Percentiles rank a stretch among this genome's conserved stretches.
Conservation (phyloP, 2,113 vertebrate species). For the Poecilia latipinna region DNA sequence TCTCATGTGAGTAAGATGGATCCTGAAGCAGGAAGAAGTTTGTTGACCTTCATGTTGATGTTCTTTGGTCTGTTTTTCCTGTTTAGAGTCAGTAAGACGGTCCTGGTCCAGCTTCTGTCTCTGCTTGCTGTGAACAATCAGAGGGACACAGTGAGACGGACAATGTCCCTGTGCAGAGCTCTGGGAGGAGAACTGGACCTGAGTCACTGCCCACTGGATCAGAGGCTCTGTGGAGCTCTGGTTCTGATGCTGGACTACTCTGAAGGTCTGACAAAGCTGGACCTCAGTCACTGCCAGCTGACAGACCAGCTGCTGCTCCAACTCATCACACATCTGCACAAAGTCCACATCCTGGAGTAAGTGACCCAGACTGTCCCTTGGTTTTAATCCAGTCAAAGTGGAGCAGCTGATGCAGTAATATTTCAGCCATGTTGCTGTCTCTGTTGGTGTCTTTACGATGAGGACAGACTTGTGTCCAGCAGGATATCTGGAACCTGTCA, state of each 20-base stretch:
- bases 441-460: background rate
- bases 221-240: constrained; percentile 13
- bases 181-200: constrained; percentile 40
- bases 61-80: background rate
- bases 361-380: background rate
- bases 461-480: background rate
- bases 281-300: constrained; percentile 53
- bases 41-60: background rate
- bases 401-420: background rate
- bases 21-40: background rate
- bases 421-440: background rate
- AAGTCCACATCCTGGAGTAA: constrained; percentile 43
- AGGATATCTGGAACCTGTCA: background rate
- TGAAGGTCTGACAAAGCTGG: constrained; percentile 38
- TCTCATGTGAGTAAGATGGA: constrained; percentile 11
- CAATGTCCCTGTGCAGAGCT: constrained; percentile 14
- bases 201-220: constrained; percentile 21
- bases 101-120: constrained; percentile 39
- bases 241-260: constrained; percentile 30
- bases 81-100: constrained; percentile 29
- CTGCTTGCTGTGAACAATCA: constrained; percentile 16
- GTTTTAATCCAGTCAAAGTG: background rate
- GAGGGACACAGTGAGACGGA: constrained; percentile 23
- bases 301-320: constrained; percentile 37
- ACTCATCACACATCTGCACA: constrained; percentile 17